Conservation (phyloP, 2,797 vertebrate species). For the Taeniopygia guttata region DNA sequence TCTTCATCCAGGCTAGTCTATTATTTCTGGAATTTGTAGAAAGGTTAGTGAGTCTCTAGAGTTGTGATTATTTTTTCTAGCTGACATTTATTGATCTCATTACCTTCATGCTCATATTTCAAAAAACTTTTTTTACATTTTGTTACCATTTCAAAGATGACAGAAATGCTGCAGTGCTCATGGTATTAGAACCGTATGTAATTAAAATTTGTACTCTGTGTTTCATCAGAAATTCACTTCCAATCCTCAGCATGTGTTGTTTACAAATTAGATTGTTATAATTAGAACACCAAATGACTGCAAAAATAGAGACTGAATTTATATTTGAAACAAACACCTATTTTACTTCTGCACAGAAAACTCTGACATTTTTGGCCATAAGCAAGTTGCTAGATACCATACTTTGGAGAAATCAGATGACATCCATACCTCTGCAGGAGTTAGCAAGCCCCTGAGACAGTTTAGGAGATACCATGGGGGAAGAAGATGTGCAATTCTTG, state of each 20-base stretch:
- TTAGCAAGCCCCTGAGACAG: not conserved
- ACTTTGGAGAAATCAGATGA: not conserved
- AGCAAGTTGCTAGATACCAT: not conserved
- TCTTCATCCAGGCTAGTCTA: slow-evolving; percentile 74
- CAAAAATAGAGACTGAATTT: slow-evolving; percentile 56
- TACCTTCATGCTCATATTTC: slow-evolving; percentile 83
- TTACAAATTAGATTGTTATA: slow-evolving; percentile 72
- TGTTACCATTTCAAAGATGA: slow-evolving; percentile 78
- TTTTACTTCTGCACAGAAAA: slow-evolving; percentile 45
- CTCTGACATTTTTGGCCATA: not conserved
- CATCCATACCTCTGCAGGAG: not conserved
- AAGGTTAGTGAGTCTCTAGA: slow-evolving; percentile 85
- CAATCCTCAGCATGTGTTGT: slow-evolving; percentile 69
- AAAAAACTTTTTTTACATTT: slow-evolving; percentile 71
- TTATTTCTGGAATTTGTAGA: slow-evolving; percentile 82
- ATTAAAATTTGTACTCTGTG: slow-evolving; percentile 75
- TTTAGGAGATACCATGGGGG: not conserved
- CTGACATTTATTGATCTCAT: slow-evolving; percentile 89
- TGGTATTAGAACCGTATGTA: slow-evolving; percentile 75
- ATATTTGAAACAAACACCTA: slow-evolving; percentile 44
- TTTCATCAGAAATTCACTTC: slow-evolving; percentile 75
- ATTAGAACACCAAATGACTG: slow-evolving; percentile 66
- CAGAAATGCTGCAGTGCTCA: slow-evolving; percentile 71
- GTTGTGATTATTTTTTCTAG: slow-evolving; percentile 84
- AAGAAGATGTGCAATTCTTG: not conserved